Conservation (phyloP, 2,888 invertebrate genomes). For the Argynnis bischoffii region DNA sequence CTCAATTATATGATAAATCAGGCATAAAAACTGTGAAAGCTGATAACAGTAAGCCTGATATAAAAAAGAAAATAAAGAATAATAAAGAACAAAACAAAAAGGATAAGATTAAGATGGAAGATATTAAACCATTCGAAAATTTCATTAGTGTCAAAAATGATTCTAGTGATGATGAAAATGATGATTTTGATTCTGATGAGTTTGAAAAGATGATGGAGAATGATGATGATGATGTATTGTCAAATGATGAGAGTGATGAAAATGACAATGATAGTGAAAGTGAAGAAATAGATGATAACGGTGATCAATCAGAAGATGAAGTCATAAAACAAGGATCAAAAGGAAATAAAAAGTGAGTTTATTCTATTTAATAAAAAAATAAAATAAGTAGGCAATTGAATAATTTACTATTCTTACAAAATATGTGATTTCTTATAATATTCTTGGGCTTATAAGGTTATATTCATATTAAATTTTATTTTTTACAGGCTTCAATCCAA, state of each 20-base stretch:
- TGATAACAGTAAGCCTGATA: conserved; percentile 16
- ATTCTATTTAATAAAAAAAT: not conserved
- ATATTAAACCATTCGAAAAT: conserved; percentile 56
- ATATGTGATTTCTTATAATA: too few relatives aligned
- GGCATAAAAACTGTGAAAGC: conserved; percentile 13
- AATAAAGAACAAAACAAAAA: conserved; percentile 50
- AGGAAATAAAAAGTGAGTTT: conserved; percentile 10
- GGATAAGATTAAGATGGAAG: conserved; percentile 52
- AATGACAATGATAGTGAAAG: conserved; percentile 43
- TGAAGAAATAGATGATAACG: conserved; percentile 39
- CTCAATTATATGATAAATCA: conserved; percentile 16
- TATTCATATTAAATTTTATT: too few relatives aligned
- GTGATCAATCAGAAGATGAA: conserved; percentile 21
- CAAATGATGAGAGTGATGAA: conserved; percentile 41
- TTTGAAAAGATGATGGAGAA: conserved; percentile 61
- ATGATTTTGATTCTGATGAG: conserved; percentile 70
- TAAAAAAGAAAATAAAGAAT: conserved; percentile 49
- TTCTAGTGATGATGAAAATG: conserved; percentile 56
- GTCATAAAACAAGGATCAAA: conserved; percentile 3
- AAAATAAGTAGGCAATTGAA: too few relatives aligned
- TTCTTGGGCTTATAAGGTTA: too few relatives aligned
- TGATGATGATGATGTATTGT: conserved; percentile 50
- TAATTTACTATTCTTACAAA: too few relatives aligned
- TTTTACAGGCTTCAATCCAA: too few relatives aligned
- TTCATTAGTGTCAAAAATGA: conserved; percentile 57